Evolutionary conservation across 2,888 invertebrate genomes (phyloP), one percentile per base, ranked within the genome.

Genomic region (Mythimna ferrago): DNA sequence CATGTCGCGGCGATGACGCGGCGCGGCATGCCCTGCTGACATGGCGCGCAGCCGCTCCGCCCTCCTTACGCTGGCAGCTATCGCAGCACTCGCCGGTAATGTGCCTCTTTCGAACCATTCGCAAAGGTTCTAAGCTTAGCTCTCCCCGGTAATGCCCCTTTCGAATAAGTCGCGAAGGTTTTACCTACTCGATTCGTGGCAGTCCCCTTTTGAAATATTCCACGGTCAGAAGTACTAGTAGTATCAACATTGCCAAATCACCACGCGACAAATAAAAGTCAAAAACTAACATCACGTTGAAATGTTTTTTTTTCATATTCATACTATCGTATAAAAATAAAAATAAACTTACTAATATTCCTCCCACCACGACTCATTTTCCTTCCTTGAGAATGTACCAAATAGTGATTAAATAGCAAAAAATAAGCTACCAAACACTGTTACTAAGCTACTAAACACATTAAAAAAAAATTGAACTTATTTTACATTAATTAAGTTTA

Each of bases 31-130:
- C 92, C 93, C 90, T 93, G 95, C 95, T 96, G 96, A 95, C 95
- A 96, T 96, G 96, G 96, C 96, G 91, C 92, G 92, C 93, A 94
- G 95, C 95, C 94, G 95, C 95, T 93, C 94, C 93, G 93, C 95
- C 89, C 93, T 96, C 90, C 93, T 95, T 90, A 91, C 95, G 91
- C 92, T 95, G 92, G 94, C 95, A 93, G 94, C 94, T 91, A 91
- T 95, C 91, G 93, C 95, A 93, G 95, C 94, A 93, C 93, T 96
- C 89, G 92, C 93, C 87, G 96, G 96, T 96, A 92, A 90, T 79
- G 66, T 74, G 58, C 58, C 38, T 66, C 60, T 76, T 53, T 53
- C n/a, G 7, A n/a, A 53, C 51, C 51, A 53, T n/a, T 19, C 48
- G 48, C 16, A 6, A 53, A 53, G 51, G 7, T 53, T 53, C 51